A percentile compares a stretch with the other conserved stretches of the same genome.
phyloP scores from a whole-genome alignment of 2,797 vertebrate species.

The Gobio occitaniae region DNA sequence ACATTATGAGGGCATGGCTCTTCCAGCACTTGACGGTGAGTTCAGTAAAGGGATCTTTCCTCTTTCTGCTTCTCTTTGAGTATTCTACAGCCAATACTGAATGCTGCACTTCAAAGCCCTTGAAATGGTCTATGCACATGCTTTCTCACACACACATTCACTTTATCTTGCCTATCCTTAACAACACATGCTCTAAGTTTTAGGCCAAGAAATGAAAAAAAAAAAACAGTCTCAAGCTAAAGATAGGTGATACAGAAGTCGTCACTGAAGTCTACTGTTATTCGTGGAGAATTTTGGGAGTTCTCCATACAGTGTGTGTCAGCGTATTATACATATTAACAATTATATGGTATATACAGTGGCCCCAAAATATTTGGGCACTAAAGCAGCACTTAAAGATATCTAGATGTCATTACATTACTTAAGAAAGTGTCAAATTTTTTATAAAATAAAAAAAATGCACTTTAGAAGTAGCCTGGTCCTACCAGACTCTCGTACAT shows the following conservation, averaged over 20 bases:
- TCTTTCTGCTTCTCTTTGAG: conserved; percentile 12
- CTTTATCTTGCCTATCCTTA: conserved; percentile 56
- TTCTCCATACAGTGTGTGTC: not conserved
- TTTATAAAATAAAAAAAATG: too few species aligned
- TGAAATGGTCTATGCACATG: conserved; percentile 52
- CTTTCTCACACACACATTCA: conserved; percentile 26
- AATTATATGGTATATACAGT: not conserved
- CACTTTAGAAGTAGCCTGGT: too few species aligned
- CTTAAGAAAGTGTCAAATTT: too few species aligned
- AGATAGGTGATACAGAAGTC: conserved; percentile 71
- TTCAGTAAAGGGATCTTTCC: conserved; percentile 70
- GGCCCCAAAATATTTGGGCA: not conserved
- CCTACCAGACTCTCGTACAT: too few species aligned
- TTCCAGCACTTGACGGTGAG: conserved; percentile 99
- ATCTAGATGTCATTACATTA: not conserved
- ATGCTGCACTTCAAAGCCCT: conserved; percentile 67
- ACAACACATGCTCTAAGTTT: conserved; percentile 69
- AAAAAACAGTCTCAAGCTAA: conserved; percentile 68
- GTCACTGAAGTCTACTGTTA: conserved; percentile 42
- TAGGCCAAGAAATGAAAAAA: conserved; percentile 59
- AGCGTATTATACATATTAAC: not conserved
- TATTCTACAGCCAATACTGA: conserved; percentile 11
- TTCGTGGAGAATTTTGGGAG: conserved; percentile 21
- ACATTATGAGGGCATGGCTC: conserved; percentile 99
- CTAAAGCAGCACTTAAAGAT: not conserved